Evolutionary conservation across 2,888 invertebrate species (phyloP).

Genomic region (Himalopsyche tibetana): DNA sequence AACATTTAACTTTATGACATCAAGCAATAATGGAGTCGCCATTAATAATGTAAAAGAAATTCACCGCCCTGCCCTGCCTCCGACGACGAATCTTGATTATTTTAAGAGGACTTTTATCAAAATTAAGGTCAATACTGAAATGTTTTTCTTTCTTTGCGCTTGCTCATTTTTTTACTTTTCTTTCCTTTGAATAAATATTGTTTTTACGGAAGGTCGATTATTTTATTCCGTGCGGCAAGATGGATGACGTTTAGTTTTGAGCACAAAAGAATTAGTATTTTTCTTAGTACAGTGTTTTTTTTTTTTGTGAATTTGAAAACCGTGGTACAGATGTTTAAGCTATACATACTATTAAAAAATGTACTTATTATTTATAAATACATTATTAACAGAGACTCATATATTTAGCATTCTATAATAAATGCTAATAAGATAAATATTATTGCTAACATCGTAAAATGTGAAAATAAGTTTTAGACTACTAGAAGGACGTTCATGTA

Average conservation of each 20-base stretch:
- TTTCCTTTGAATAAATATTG: slow-evolving; percentile 39
- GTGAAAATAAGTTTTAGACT: too few species aligned
- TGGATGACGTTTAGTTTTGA: slow-evolving; percentile 17
- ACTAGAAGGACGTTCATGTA: too few species aligned
- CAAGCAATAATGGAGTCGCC: slow-evolving; percentile 11
- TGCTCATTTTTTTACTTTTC: background rate
- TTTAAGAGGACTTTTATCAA: slow-evolving; percentile 38
- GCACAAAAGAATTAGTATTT: slow-evolving; percentile 16
- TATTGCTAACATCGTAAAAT: too few species aligned
- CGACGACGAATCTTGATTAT: background rate
- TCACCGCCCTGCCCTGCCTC: background rate
- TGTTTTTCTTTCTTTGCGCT: slow-evolving; percentile 36
- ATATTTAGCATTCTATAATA: too few species aligned
- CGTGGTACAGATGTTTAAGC: background rate
- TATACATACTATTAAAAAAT: background rate
- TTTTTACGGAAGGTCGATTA: slow-evolving; percentile 35
- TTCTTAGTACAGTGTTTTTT: background rate
- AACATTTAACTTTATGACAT: slow-evolving; percentile 43
- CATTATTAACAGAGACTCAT: too few species aligned
- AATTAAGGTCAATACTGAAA: slow-evolving; percentile 26
- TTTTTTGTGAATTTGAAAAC: background rate
- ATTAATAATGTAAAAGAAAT: slow-evolving; percentile 19
- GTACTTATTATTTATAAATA: too few species aligned
- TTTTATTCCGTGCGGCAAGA: slow-evolving; percentile 14
- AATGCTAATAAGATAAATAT: too few species aligned